These are phyloP conservation scores for Eumacrocentrus americanus DNA, from an alignment of 2,888 invertebrate species.

Conservation along the genomic window DNA sequence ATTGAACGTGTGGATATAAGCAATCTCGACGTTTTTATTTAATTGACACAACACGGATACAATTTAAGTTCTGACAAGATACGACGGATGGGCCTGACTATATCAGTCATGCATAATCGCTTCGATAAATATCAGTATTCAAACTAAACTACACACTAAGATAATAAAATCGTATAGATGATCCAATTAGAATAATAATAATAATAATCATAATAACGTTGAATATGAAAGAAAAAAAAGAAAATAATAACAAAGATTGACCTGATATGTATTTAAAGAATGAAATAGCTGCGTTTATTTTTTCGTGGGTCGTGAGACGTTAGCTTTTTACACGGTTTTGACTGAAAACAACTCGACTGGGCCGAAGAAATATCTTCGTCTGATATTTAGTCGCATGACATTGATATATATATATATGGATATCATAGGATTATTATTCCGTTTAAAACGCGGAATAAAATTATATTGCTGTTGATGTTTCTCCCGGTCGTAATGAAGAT, in stretches of 20 bases:
- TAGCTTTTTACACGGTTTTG: constrained; percentile 31
- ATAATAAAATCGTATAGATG: constrained; percentile 5
- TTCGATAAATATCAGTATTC: constrained; percentile 40
- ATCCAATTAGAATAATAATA: neutral
- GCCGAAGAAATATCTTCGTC: neutral
- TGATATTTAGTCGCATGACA: constrained; percentile 4
- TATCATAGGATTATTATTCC: constrained; percentile 1
- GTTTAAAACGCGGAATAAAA: neutral
- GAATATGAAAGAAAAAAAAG: neutral
- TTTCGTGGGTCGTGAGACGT: constrained; percentile 22
- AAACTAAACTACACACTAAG: constrained; percentile 32
- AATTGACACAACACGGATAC: neutral
- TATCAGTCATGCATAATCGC: constrained; percentile 35
- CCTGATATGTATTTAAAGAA: constrained; percentile 24
- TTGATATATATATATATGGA: constrained; percentile 5
- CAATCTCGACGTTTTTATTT: too few relatives aligned
- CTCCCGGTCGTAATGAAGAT: neutral
- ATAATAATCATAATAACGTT: too few relatives aligned
- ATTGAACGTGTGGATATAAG: neutral
- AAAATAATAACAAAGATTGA: constrained; percentile 20
- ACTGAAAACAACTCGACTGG: constrained; percentile 24
- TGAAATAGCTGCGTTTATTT: constrained; percentile 25
- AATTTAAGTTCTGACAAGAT: neutral
- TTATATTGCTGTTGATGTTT: constrained; percentile 9
- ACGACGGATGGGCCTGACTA: constrained; percentile 20